Conservation (phyloP, 1,140 invertebrate genomes). For the Macrostomum lignano region DNA sequence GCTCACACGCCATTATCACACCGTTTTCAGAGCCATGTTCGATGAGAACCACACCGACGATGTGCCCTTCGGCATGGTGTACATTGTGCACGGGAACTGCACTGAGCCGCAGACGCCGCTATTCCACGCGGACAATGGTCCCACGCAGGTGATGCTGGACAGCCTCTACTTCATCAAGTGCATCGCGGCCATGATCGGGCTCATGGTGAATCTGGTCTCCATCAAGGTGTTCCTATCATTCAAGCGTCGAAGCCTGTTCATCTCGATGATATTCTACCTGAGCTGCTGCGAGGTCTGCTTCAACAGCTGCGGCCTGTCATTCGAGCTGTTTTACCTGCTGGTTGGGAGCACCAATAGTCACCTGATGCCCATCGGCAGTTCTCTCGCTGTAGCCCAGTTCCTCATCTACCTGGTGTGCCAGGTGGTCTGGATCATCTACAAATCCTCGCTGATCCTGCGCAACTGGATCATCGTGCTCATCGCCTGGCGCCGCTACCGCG, state of each 20-base stretch:
- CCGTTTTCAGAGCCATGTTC: too few species aligned
- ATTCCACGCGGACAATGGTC: too few species aligned
- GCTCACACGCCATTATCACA: too few species aligned
- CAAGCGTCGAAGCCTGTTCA: conserved; percentile 1
- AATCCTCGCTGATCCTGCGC: neutral
- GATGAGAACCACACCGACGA: too few species aligned
- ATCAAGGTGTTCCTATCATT: neutral
- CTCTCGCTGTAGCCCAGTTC: neutral
- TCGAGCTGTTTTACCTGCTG: neutral
- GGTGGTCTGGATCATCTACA: neutral
- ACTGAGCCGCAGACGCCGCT: too few species aligned
- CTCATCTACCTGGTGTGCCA: conserved; percentile 1
- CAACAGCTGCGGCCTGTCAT: neutral
- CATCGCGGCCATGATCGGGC: too few species aligned
- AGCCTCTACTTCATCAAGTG: too few species aligned
- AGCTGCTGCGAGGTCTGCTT: neutral
- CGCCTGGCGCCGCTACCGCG: conserved; percentile 1
- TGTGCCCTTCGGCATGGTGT: too few species aligned
- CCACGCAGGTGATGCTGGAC: too few species aligned
- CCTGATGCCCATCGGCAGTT: neutral
- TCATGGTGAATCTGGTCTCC: conserved; percentile 1
- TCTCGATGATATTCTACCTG: neutral
- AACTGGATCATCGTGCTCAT: neutral
- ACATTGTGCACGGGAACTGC: too few species aligned
- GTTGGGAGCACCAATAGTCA: neutral